Evolutionary conservation across 2,888 invertebrate genomes (phyloP), one percentile per base, ranked within the genome.

Genomic region (Cantharis lateralis): DNA sequence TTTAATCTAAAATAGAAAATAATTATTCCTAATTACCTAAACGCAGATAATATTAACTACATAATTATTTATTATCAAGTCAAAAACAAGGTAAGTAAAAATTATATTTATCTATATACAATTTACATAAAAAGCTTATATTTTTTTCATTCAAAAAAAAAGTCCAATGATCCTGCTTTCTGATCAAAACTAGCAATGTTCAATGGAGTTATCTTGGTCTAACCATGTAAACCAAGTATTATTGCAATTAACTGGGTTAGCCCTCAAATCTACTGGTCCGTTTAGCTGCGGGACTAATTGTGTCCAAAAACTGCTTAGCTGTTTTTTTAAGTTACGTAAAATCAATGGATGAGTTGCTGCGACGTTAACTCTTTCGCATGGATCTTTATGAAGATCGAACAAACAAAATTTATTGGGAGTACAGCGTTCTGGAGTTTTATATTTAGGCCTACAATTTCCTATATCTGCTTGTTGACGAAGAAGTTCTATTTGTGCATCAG

Each of bases 281-380:
- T 81, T 82, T 26, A 72, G 80, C 74, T 85, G 84, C 1, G 85
- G 85, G 16, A 83, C 79, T 15, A 86, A 24, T 71, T 82, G 66
- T 10, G 71, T 32, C 77, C 76, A 81, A 80, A 78, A 84, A 15
- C 82, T 11, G 3, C 62, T 10, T 20, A 87, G 70, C 76, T 78
- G 80, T n/a, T 69, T 15, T n/a, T 75, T 82, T 20, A 87, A 78
- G 16, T 62, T 69, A 10, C 70, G 15, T 0, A 80, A 79, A 16
- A 87, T 80, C 7, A 80, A 69, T 10, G 82, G 78, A 16, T 77
- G 70, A 15, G 82, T 74, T 1, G 75, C 61, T 1, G 84, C 80
- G 66, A 87, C 73, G 80, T 87, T 86, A 20, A 72, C 82, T 7
- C 85, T 86, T 80, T 87, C 87, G 72, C 87, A 87, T 5, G 87